phyloP scores from a whole-genome alignment of 1,140 invertebrate genomes.

The Eurosta solidaginis region DNA sequence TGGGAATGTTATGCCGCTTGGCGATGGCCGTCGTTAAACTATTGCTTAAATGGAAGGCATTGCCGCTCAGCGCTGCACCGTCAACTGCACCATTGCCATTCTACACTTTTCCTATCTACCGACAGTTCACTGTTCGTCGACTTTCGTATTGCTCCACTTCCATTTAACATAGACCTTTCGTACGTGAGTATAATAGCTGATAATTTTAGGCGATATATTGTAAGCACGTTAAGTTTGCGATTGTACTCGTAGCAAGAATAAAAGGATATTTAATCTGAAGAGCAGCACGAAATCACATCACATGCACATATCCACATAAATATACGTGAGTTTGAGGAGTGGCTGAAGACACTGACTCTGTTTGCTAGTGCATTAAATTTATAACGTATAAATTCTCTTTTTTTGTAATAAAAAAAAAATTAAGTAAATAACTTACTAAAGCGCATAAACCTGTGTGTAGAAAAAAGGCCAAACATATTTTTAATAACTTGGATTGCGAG shows the following conservation, averaged over 20 bases:
- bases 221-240: neutral
- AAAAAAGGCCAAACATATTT: too few species aligned
- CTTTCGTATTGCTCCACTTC: neutral
- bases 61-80: neutral
- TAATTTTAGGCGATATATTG: constrained; percentile 39
- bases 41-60: neutral
- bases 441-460: too few species aligned
- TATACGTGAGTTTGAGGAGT: too few species aligned
- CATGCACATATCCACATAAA: too few species aligned
- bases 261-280: too few species aligned
- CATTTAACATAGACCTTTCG: constrained; percentile 37
- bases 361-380: neutral
- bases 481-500: too few species aligned
- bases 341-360: neutral
- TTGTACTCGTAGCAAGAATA: neutral
- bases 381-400: neutral
- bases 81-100: neutral
- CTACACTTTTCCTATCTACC: neutral
- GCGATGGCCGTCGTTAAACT: neutral
- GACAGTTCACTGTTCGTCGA: neutral
- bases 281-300: too few species aligned
- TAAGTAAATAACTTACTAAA: too few species aligned
- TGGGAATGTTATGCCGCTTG: constrained; percentile 36
- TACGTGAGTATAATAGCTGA: constrained; percentile 59
- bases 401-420: too few species aligned